Conservation (phyloP, 2,797 vertebrate genomes). For the Anabas testudineus region DNA sequence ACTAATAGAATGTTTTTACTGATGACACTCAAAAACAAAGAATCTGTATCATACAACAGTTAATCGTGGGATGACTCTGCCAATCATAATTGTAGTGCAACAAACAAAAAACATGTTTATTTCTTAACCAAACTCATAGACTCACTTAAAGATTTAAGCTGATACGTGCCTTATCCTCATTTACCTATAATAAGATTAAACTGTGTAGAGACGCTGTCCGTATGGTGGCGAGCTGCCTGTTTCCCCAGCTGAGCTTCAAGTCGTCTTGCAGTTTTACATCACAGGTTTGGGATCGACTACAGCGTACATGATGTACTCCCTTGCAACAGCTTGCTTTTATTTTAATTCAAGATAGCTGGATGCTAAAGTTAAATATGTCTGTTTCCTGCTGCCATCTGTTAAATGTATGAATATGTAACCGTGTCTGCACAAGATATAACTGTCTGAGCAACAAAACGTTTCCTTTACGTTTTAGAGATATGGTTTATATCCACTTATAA, state of each 20-base stretch:
- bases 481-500: not conserved
- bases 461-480: slow-evolving; percentile 27
- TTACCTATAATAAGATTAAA: slow-evolving; percentile 62
- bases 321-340: slow-evolving; percentile 28
- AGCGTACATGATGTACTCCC: slow-evolving; percentile 9
- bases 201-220: slow-evolving; percentile 1
- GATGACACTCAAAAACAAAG: too few relatives aligned
- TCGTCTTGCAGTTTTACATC: slow-evolving; percentile 12
- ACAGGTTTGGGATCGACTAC: not conserved
- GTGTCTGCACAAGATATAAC: slow-evolving; percentile 20
- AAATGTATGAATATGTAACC: slow-evolving; percentile 45
- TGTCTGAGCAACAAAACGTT: slow-evolving; percentile 37
- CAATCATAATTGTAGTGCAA: too few relatives aligned
- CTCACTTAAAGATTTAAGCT: slow-evolving; percentile 50
- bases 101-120: not conserved
- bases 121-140: not conserved
- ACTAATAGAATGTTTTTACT: too few relatives aligned
- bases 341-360: slow-evolving; percentile 20
- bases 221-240: slow-evolving; percentile 27
- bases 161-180: slow-evolving; percentile 36
- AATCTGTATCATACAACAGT: too few relatives aligned
- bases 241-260: slow-evolving; percentile 2
- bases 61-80: too few relatives aligned
- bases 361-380: slow-evolving; percentile 24
- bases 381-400: slow-evolving; percentile 60